Evolutionary conservation across 2,888 invertebrate species (phyloP).

Genomic region (Tethea ocularis): DNA sequence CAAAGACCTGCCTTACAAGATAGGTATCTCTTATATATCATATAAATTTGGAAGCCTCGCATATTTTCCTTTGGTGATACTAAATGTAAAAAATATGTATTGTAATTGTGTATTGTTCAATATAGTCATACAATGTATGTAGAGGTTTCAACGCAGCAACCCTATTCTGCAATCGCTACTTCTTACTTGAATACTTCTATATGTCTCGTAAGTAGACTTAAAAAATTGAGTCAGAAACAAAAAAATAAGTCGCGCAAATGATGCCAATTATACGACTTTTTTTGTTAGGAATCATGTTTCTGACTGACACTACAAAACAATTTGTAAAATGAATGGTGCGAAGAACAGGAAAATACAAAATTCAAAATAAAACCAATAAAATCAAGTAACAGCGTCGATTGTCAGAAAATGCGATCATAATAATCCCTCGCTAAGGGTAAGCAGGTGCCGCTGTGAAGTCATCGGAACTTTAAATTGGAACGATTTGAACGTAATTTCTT

Average conservation of each 20-base stretch:
- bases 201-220: too few relatives aligned
- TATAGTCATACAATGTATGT: too few relatives aligned
- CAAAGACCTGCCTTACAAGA: too few relatives aligned
- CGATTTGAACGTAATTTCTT: conserved; percentile 11
- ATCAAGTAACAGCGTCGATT: conserved; percentile 7
- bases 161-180: background rate
- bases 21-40: too few relatives aligned
- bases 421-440: conserved; percentile 8
- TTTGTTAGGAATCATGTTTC: too few relatives aligned
- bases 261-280: too few relatives aligned
- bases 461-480: conserved; percentile 11
- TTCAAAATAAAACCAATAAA: conserved; percentile 9
- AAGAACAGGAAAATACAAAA: conserved; percentile 22
- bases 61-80: too few relatives aligned
- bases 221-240: too few relatives aligned
- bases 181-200: conserved; percentile 12
- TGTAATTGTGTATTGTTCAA: too few relatives aligned
- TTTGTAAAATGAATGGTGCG: conserved; percentile 22
- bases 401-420: conserved; percentile 11
- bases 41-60: too few relatives aligned
- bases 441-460: conserved; percentile 9
- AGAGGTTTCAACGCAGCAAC: background rate
- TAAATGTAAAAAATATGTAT: too few relatives aligned
- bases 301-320: conserved; percentile 11
- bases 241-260: background rate